Evolutionary conservation across 2,113 vertebrate genomes (phyloP).

Genomic region (Pipa parva): DNA sequence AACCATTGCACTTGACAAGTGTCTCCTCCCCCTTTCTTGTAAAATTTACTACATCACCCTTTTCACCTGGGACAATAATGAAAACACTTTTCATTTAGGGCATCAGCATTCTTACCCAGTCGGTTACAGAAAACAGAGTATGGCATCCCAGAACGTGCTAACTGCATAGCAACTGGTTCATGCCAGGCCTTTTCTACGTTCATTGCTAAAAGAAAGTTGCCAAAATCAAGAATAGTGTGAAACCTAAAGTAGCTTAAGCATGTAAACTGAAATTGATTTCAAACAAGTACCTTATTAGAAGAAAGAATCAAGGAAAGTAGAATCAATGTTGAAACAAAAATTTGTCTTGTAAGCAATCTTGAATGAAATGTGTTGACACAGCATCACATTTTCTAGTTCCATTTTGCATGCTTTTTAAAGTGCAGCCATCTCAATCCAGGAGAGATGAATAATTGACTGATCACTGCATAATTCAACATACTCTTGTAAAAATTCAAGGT

Average conservation of each 20-base stretch:
- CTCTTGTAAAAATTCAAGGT: conserved; percentile 99
- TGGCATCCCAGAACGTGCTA: too few species aligned
- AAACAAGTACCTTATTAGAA: conserved; percentile 83
- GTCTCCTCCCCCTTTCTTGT: too few species aligned
- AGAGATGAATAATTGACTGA: conserved; percentile 99
- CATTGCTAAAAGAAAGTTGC: not conserved
- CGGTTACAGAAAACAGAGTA: too few species aligned
- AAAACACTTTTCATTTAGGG: too few species aligned
- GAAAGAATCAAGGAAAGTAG: conserved; percentile 75
- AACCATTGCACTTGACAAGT: too few species aligned
- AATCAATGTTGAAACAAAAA: conserved; percentile 96
- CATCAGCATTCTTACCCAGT: too few species aligned
- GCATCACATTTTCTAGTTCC: conserved; percentile 83
- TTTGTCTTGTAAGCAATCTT: conserved; percentile 96
- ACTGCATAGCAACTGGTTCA: too few species aligned
- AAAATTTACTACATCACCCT: too few species aligned
- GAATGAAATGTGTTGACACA: conserved; percentile 99
- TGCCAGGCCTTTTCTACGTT: not conserved
- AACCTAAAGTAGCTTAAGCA: conserved; percentile 59
- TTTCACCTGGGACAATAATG: too few species aligned
- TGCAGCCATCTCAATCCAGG: conserved; percentile 83
- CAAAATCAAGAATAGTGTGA: conserved; percentile 4
- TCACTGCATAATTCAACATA: conserved; percentile 99
- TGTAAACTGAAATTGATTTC: conserved; percentile 74
- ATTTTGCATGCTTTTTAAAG: conserved; percentile 98